phyloP scores from a whole-genome alignment of 1,140 invertebrate species.

The Euura lappo region DNA sequence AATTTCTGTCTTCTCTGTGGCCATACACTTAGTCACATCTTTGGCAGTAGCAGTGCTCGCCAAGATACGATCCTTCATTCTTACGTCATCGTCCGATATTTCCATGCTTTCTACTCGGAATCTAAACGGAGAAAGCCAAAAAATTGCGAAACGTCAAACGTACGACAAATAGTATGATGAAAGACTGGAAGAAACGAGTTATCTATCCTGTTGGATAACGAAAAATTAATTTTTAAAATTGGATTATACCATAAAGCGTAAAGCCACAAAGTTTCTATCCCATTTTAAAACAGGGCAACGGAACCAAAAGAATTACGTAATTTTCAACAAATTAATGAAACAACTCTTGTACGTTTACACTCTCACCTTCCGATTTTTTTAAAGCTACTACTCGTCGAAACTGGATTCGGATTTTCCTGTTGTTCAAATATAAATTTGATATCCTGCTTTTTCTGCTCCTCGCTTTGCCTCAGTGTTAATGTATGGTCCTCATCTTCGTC shows the following conservation, averaged over 20 bases:
- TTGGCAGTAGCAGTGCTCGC: slow-evolving; percentile 31
- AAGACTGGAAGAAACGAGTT: too few species aligned
- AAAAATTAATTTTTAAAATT: slow-evolving; percentile 16
- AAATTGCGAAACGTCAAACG: neutral
- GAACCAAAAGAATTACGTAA: neutral
- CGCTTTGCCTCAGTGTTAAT: slow-evolving; percentile 50
- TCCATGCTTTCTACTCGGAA: slow-evolving; percentile 58
- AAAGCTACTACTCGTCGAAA: slow-evolving; percentile 42
- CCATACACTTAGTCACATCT: neutral
- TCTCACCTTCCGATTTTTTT: slow-evolving; percentile 57
- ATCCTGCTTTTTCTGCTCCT: slow-evolving; percentile 56
- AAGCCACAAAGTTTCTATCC: neutral
- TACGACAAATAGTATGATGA: too few species aligned
- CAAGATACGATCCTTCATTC: slow-evolving; percentile 46
- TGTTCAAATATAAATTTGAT: slow-evolving; percentile 54
- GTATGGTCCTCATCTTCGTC: slow-evolving; percentile 58
- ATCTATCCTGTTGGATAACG: neutral
- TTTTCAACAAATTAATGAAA: too few species aligned
- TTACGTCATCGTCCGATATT: slow-evolving; percentile 52
- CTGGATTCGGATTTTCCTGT: slow-evolving; percentile 33
- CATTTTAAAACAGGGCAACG: neutral
- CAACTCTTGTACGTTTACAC: neutral
- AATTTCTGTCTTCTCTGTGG: neutral
- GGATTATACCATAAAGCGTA: slow-evolving; percentile 16
- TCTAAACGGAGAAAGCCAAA: slow-evolving; percentile 31